Percentiles rank a stretch among this genome's conserved stretches.
These are phyloP conservation scores for Gisinianus flammeolus DNA, from an alignment of 2,888 invertebrate species.

Conservation along the genomic window DNA sequence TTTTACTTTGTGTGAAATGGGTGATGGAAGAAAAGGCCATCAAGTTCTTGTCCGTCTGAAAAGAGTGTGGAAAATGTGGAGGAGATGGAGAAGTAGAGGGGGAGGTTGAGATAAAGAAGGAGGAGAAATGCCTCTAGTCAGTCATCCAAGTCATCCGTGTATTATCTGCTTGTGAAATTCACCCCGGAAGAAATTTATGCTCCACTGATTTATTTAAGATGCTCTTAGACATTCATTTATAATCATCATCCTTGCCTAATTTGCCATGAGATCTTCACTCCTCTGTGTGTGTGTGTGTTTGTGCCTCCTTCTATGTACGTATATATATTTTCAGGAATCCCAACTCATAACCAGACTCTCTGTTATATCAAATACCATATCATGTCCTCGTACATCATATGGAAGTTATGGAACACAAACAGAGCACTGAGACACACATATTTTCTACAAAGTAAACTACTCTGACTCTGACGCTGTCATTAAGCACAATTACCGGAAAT, in stretches of 20 bases:
- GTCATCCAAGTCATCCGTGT: conserved; percentile 28
- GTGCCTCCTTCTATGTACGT: background rate
- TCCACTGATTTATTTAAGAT: conserved; percentile 36
- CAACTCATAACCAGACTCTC: too few relatives aligned
- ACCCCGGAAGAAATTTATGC: conserved; percentile 26
- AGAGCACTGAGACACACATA: too few relatives aligned
- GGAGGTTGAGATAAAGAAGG: background rate
- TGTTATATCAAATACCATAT: too few relatives aligned
- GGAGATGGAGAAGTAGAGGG: background rate
- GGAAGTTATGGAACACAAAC: too few relatives aligned
- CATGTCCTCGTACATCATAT: too few relatives aligned
- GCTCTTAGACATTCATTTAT: conserved; percentile 31
- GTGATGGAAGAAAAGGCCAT: too few relatives aligned
- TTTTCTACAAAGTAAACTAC: too few relatives aligned
- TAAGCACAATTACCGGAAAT: background rate
- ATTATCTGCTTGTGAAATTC: conserved; percentile 26
- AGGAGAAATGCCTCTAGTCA: conserved; percentile 12
- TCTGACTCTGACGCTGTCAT: background rate
- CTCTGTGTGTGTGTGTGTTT: background rate
- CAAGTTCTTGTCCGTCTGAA: too few relatives aligned
- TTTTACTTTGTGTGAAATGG: too few relatives aligned
- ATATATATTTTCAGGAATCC: too few relatives aligned
- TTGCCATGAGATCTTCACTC: conserved; percentile 30
- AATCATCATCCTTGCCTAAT: conserved; percentile 33
- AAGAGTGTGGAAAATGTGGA: too few relatives aligned